These are phyloP conservation scores for Drosophila sucinea DNA, from an alignment of 1,140 invertebrate species.

Conservation along the genomic window DNA sequence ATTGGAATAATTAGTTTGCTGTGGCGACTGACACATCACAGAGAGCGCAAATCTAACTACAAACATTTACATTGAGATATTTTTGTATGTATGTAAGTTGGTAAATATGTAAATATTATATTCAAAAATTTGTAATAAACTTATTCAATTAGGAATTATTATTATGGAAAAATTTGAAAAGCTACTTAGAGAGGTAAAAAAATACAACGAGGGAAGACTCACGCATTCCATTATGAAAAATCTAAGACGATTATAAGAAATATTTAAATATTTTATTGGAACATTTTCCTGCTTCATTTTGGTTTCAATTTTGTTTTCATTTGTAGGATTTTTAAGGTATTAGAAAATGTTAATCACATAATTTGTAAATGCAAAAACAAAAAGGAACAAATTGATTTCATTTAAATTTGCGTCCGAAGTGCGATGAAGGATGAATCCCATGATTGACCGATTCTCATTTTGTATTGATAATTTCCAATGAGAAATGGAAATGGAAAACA, in stretches of 20 bases:
- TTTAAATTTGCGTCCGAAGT: neutral
- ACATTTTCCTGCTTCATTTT: constrained; percentile 19
- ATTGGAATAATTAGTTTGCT: constrained; percentile 32
- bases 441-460: neutral
- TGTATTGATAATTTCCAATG: neutral
- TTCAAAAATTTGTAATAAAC: constrained; percentile 40
- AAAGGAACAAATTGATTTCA: neutral
- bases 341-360: constrained; percentile 32
- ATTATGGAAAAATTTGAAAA: constrained; percentile 23
- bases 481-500: neutral
- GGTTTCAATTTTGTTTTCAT: neutral
- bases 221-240: constrained; percentile 55
- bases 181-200: constrained; percentile 39
- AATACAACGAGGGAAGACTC: constrained; percentile 14
- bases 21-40: constrained; percentile 36
- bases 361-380: constrained; percentile 32
- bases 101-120: neutral
- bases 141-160: constrained; percentile 41
- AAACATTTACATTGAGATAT: constrained; percentile 63
- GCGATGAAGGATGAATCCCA: neutral
- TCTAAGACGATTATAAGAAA: constrained; percentile 41
- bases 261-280: constrained; percentile 19
- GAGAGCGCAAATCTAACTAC: constrained; percentile 65
- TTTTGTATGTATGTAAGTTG: constrained; percentile 20
- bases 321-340: constrained; percentile 9